Conservation (phyloP, 1,140 invertebrate species). For the Parasteatoda tepidariorum region DNA sequence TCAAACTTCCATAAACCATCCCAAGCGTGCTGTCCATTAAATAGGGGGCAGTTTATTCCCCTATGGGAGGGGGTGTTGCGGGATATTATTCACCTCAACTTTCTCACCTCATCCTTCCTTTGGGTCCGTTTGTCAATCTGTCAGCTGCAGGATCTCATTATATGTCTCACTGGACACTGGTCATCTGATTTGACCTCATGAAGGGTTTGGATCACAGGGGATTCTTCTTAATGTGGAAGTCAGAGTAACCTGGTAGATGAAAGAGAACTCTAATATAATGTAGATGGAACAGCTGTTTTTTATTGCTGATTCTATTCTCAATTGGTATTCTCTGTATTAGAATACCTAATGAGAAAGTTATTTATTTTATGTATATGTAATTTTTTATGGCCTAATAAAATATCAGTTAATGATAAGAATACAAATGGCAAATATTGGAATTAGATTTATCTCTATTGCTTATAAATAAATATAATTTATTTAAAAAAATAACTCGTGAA, state of each 20-base stretch:
- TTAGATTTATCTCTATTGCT: too few relatives aligned
- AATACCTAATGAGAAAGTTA: neutral
- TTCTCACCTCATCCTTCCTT: neutral
- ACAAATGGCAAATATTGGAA: too few relatives aligned
- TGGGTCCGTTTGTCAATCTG: constrained; percentile 53
- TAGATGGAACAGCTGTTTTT: neutral
- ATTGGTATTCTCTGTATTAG: too few relatives aligned
- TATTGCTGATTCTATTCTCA: neutral
- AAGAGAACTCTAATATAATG: neutral
- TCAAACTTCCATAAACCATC: constrained; percentile 11
- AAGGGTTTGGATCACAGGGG: constrained; percentile 1
- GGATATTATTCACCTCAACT: neutral
- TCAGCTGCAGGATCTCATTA: constrained; percentile 24
- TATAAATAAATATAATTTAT: too few relatives aligned
- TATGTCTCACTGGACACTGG: constrained; percentile 4
- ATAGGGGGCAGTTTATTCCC: neutral
- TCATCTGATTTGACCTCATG: constrained; percentile 7
- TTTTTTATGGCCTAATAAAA: neutral
- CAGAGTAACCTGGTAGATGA: neutral
- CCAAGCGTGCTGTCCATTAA: neutral
- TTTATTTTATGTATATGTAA: neutral
- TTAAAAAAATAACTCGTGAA: too few relatives aligned
- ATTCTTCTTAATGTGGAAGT: neutral
- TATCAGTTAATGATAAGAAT: too few relatives aligned
- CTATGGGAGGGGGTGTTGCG: neutral